Evolutionary conservation across 2,113 vertebrate species (phyloP).

Genomic region (Rhinogobius similis): DNA sequence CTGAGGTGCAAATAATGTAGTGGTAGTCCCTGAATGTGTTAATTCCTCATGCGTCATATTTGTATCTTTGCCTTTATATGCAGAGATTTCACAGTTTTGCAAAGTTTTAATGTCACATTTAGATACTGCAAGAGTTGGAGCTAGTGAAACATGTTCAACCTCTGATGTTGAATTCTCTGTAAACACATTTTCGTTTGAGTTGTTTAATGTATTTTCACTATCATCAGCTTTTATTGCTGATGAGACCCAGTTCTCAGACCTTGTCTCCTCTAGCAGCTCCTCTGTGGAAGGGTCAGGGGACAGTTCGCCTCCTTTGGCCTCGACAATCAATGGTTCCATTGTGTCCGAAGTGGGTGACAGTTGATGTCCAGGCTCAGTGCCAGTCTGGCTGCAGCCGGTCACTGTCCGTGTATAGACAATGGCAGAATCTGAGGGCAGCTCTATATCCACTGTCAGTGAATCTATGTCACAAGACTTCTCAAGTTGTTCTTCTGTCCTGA

Average conservation of each 20-base stretch:
- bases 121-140: neutral
- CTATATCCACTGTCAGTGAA: constrained; percentile 3
- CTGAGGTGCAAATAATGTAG: neutral
- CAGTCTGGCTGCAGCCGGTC: constrained; percentile 17
- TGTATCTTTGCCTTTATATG: constrained; percentile 15
- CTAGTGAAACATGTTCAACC: neutral
- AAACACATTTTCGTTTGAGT: constrained; percentile 16
- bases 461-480: neutral
- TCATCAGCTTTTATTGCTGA: neutral
- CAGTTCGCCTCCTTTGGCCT: constrained; percentile 26
- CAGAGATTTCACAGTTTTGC: constrained; percentile 24
- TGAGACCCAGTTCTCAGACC: constrained; percentile 1
- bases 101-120: constrained; percentile 10
- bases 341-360: constrained; percentile 24
- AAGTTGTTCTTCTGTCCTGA: constrained; percentile 6
- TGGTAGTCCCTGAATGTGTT: constrained; percentile 5
- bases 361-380: constrained; percentile 32
- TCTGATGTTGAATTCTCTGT: constrained; percentile 18
- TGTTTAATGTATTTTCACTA: neutral
- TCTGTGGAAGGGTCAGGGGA: constrained; percentile 26
- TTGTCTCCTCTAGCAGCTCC: constrained; percentile 3
- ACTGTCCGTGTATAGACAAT: neutral
- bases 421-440: constrained; percentile 15
- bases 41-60: constrained; percentile 11
- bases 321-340: constrained; percentile 31